These are phyloP conservation scores for Peromyscus melanophrys DNA, from an alignment of 2,797 vertebrate species.

Conservation along the genomic window DNA sequence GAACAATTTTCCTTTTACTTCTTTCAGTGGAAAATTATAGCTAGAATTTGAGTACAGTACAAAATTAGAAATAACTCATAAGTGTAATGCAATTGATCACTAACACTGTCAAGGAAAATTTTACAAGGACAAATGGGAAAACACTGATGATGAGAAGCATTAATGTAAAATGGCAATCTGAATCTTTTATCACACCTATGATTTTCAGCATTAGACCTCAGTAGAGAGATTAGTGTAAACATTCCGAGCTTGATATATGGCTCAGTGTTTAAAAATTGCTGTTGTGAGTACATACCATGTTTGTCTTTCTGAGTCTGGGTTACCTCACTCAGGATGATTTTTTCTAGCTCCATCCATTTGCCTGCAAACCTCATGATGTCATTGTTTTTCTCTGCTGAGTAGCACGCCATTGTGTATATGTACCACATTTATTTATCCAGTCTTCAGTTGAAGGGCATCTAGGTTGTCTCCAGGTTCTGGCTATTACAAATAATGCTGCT, in stretches of 20 bases:
- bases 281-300: too few relatives aligned
- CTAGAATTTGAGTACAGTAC: background rate
- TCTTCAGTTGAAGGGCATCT: too few relatives aligned
- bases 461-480: too few relatives aligned
- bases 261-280: too few relatives aligned
- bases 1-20: background rate
- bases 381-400: too few relatives aligned
- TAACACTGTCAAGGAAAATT: background rate
- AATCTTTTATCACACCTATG: background rate
- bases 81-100: background rate
- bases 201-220: background rate
- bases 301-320: too few relatives aligned
- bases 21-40: background rate
- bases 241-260: background rate
- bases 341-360: too few relatives aligned
- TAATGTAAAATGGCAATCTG: background rate
- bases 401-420: too few relatives aligned
- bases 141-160: background rate
- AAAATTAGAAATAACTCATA: background rate
- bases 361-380: too few relatives aligned
- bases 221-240: background rate
- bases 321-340: too few relatives aligned
- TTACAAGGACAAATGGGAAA: background rate
- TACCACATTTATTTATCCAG: too few relatives aligned
- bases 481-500: too few relatives aligned